Conservation (phyloP, 2,888 invertebrate species). For the Monopis laevigella region DNA sequence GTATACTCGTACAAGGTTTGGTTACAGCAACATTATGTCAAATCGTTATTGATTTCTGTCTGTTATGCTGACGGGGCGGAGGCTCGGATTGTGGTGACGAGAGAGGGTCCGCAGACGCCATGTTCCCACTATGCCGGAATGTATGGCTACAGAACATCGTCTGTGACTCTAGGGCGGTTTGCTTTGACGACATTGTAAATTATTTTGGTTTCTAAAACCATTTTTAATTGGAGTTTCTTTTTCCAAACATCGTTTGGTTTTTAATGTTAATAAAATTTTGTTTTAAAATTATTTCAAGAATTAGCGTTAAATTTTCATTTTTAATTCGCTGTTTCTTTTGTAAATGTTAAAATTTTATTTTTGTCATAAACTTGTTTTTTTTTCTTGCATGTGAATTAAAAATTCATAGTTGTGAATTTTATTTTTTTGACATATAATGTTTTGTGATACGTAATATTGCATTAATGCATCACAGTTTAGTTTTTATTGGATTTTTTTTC, state of each 20-base stretch:
- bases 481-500: slow-evolving; percentile 30
- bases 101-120: neutral
- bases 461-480: slow-evolving; percentile 59
- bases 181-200: slow-evolving; percentile 6
- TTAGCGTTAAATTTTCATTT: slow-evolving; percentile 1
- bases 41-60: slow-evolving; percentile 12
- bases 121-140: neutral
- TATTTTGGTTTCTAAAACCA: slow-evolving; percentile 2
- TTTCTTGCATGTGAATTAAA: slow-evolving; percentile 46
- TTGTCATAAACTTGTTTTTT: slow-evolving; percentile 38
- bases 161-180: slow-evolving; percentile 4
- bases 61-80: slow-evolving; percentile 1
- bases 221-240: neutral
- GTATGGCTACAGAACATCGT: neutral
- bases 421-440: slow-evolving; percentile 66
- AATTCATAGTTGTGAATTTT: slow-evolving; percentile 69
- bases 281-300: slow-evolving; percentile 6
- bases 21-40: slow-evolving; percentile 5
- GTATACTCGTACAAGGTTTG: neutral
- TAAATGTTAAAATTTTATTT: slow-evolving; percentile 41
- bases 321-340: slow-evolving; percentile 23
- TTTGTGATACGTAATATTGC: slow-evolving; percentile 65
- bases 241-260: slow-evolving; percentile 2
- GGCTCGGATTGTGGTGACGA: neutral
- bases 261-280: neutral